phyloP scores from a whole-genome alignment of 2,888 invertebrate species.

The Conistra vaccinii region DNA sequence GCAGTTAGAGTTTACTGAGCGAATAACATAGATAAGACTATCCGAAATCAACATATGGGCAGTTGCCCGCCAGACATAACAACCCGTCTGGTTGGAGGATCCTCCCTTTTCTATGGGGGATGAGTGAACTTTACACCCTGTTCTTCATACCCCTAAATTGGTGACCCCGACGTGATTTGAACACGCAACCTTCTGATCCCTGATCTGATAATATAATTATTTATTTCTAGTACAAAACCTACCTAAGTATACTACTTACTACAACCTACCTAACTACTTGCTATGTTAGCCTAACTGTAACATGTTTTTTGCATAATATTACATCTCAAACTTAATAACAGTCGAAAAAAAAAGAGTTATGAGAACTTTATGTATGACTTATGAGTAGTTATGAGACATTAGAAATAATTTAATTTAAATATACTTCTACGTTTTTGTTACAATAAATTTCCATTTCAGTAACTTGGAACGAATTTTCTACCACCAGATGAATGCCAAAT shows the following conservation, averaged over 20 bases:
- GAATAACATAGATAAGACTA: too few relatives aligned
- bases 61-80: too few relatives aligned
- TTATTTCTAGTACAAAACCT: neutral
- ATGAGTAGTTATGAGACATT: neutral
- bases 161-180: constrained; percentile 99
- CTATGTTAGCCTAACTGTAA: neutral
- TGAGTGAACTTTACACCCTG: neutral
- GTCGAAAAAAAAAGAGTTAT: neutral
- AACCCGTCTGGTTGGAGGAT: too few relatives aligned
- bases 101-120: too few relatives aligned
- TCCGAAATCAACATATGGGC: too few relatives aligned
- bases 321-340: neutral
- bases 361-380: too few relatives aligned
- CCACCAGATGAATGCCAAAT: neutral
- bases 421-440: neutral
- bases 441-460: neutral
- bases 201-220: too few relatives aligned
- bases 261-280: too few relatives aligned
- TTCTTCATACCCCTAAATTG: neutral
- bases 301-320: neutral
- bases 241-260: too few relatives aligned
- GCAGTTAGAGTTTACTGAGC: too few relatives aligned
- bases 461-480: neutral
- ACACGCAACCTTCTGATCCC: constrained; percentile 99
- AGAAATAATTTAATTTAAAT: neutral